Percentiles rank a stretch among this genome's conserved stretches.
These are phyloP conservation scores for Manis javanica DNA, from an alignment of 2,797 vertebrate species.

Conservation along the genomic window DNA sequence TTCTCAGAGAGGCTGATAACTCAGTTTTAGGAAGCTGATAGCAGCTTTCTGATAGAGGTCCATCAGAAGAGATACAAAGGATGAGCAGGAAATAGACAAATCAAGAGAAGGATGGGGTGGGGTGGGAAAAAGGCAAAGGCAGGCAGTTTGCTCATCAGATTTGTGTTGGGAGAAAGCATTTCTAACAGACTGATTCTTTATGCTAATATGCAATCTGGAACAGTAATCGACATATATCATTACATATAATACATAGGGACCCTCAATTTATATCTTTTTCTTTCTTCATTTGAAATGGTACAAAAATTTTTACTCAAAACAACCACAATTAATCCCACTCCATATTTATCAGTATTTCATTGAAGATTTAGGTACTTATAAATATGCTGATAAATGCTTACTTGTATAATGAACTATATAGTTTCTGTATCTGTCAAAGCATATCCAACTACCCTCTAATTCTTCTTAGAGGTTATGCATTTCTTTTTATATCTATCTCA, in stretches of 20 bases:
- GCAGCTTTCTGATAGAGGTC: neutral
- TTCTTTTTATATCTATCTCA: neutral
- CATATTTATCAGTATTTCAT: neutral
- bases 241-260: neutral
- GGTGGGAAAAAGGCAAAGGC: neutral
- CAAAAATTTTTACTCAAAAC: neutral
- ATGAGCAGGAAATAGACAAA: neutral
- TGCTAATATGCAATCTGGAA: neutral
- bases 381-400: neutral
- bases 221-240: neutral
- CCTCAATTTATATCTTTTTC: neutral
- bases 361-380: neutral
- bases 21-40: neutral
- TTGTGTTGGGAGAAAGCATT: neutral
- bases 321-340: neutral
- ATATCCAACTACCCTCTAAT: neutral
- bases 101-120: neutral
- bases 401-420: neutral
- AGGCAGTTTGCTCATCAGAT: neutral
- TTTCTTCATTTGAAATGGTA: conserved; percentile 5
- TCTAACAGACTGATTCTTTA: neutral
- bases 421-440: neutral
- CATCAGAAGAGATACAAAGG: neutral
- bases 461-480: neutral
- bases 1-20: neutral